These are phyloP conservation scores for Macroglossus sobrinus DNA, from an alignment of 2,113 vertebrate species.

Conservation along the genomic window DNA sequence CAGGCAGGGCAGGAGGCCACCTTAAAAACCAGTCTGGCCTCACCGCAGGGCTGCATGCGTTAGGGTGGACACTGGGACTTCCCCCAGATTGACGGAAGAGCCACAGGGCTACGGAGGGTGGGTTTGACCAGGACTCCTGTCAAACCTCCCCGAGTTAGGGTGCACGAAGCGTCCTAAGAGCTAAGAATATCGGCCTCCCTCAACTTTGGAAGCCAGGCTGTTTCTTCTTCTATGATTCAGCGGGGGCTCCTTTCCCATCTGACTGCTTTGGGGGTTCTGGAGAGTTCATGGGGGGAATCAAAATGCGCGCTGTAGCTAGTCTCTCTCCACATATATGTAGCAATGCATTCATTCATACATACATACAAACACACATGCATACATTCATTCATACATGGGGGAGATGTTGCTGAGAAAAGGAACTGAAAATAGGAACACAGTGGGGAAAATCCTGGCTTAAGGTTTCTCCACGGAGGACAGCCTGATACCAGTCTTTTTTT, in stretches of 20 bases:
- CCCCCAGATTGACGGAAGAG: background rate
- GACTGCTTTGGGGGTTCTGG: background rate
- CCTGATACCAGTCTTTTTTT: background rate
- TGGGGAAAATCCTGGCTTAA: background rate
- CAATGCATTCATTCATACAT: no score
- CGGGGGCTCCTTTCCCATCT: background rate
- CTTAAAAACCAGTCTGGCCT: background rate
- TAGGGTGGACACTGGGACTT: background rate
- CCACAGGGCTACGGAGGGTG: fast-evolving
- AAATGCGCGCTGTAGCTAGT: background rate
- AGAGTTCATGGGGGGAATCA: background rate
- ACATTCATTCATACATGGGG: no score
- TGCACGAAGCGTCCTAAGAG: no score
- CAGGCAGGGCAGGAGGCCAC: background rate
- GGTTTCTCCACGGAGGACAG: background rate
- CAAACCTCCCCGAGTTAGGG: background rate
- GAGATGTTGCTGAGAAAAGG: background rate
- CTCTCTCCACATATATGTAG: background rate
- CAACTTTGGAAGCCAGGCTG: background rate
- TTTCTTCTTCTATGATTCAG: background rate
- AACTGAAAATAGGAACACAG: background rate
- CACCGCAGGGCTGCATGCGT: background rate
- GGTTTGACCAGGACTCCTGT: background rate
- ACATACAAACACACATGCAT: no score
- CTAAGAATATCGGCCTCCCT: background rate